Conservation (phyloP, 2,113 vertebrate species). For the Amazona guildingii region DNA sequence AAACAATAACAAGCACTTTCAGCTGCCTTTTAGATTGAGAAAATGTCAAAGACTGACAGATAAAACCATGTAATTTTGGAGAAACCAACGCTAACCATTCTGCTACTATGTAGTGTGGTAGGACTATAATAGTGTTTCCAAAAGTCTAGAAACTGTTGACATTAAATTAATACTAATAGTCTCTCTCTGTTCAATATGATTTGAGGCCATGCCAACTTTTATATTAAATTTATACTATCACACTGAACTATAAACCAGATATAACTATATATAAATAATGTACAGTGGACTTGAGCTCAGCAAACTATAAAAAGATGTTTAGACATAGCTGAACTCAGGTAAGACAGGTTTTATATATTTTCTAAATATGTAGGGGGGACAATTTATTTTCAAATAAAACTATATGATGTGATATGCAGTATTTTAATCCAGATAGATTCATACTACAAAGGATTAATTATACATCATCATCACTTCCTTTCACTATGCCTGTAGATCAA, state of each 20-base stretch:
- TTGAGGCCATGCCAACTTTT: constrained; percentile 3
- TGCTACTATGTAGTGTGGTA: background rate
- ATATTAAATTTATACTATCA: background rate
- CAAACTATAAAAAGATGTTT: background rate
- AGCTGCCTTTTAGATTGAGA: background rate
- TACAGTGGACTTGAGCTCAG: background rate
- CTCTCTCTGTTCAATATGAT: constrained; percentile 39
- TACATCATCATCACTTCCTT: background rate
- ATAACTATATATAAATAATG: background rate
- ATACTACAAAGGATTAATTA: background rate
- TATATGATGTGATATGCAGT: background rate
- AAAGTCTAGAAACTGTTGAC: background rate
- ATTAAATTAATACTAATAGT: background rate
- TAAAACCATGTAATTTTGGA: background rate
- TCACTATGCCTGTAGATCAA: background rate
- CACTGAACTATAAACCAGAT: background rate
- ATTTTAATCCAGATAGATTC: background rate
- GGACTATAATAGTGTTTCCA: background rate
- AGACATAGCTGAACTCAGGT: background rate
- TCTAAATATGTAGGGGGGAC: background rate
- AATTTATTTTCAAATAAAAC: background rate
- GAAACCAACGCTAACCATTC: background rate
- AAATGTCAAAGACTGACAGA: background rate
- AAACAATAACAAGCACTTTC: background rate
- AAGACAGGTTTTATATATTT: background rate